Evolutionary conservation across 2,113 vertebrate genomes (phyloP), one percentile per base, ranked within the genome.

Genomic region (Heterochromis multidens): DNA sequence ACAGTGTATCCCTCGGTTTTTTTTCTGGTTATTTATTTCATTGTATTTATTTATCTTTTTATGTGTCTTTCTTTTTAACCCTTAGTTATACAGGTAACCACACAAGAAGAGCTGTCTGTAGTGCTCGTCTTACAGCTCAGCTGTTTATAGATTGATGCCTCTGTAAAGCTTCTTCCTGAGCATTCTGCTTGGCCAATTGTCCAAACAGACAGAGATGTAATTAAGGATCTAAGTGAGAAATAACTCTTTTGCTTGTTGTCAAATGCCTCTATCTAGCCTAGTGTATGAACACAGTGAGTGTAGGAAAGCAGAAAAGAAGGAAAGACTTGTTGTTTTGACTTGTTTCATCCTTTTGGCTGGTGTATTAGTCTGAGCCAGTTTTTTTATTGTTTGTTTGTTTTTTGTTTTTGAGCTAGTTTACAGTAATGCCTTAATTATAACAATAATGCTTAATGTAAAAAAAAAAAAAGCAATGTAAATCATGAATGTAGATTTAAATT

Each of bases 141-240:
- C 54, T 54, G 58, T 35, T 54, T 43, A 59, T 65, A 82, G 31
- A 63, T 79, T 52, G 67, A 79, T 37, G 25, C 37, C 43, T 83
- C 70, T 87, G 67, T 80, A 72, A 79, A 85, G 82, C 72, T 40
- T 87, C 81, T 60, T 43, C 60, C 86, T 83, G 37, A 61, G 52
- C 65, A 46, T 72, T 86, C 83, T 83, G 67, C 10, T 7, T 8
- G 77, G 82, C 81, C 89, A 60, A 92, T 79, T 92, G 89, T 88
- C 86, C 57, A 17, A 52, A 56, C 33, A 82, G 35, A 93, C 84
- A 91, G 87, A 81, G 82, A 46, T 72, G 77, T 82, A 87, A 92
- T 92, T 94, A 90, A 91, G 88, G 54, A 84, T 80, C 58, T 88
- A 93, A 91, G 88, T 94, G 90, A 92, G 88, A 87, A 91, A 94